Evolutionary conservation across 2,113 vertebrate species (phyloP).

Genomic region (Nothobranchius kuhntae): DNA sequence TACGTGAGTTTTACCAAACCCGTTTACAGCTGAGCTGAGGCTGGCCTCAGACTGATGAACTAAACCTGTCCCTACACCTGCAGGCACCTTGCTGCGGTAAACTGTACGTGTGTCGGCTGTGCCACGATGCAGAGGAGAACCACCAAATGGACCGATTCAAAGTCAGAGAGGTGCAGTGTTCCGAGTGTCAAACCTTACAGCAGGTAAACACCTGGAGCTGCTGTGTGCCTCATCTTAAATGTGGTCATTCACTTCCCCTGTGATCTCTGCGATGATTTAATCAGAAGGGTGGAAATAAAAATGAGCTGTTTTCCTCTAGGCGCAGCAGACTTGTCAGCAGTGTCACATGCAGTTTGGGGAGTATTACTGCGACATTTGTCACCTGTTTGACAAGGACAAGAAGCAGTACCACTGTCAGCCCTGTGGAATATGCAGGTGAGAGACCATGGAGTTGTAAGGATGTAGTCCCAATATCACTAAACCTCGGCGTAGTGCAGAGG

Average conservation of each 20-base stretch:
- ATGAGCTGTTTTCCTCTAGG: slow-evolving; percentile 69
- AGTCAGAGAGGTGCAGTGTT: slow-evolving; percentile 88
- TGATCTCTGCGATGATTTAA: no score
- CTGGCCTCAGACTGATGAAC: no score
- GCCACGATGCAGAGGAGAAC: slow-evolving; percentile 88
- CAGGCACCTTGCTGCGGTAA: slow-evolving; percentile 95
- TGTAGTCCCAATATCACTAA: no score
- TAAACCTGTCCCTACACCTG: not conserved
- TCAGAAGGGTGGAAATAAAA: no score
- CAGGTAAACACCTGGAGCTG: slow-evolving; percentile 71
- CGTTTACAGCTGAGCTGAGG: no score
- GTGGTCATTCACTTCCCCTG: not conserved
- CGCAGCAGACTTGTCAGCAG: slow-evolving; percentile 85
- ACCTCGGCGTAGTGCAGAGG: no score
- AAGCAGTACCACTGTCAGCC: slow-evolving; percentile 92
- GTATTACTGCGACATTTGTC: slow-evolving; percentile 92
- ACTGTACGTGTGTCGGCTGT: slow-evolving; percentile 91
- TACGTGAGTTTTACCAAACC: no score
- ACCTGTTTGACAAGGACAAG: slow-evolving; percentile 94
- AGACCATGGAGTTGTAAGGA: not conserved
- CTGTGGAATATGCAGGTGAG: slow-evolving; percentile 95
- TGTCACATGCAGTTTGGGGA: slow-evolving; percentile 89
- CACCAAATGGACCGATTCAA: slow-evolving; percentile 91
- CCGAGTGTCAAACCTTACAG: slow-evolving; percentile 83
- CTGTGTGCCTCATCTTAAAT: no score